These are phyloP conservation scores for Epizoanthus fatuus DNA, from an alignment of 92 coral and sea anemone species.

Conservation along the genomic window DNA sequence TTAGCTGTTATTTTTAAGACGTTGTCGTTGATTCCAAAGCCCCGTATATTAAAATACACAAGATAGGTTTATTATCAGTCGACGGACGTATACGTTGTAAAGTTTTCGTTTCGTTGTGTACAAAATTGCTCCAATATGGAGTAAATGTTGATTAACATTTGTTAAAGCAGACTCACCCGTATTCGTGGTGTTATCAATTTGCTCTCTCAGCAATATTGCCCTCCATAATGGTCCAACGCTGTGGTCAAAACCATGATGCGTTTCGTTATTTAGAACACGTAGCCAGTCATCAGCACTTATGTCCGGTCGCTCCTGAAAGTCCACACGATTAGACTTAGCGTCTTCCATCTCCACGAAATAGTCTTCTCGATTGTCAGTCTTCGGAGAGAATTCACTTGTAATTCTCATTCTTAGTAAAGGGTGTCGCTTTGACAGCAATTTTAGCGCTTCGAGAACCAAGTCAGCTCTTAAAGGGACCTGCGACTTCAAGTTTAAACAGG, in stretches of 20 bases:
- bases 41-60: too few relatives aligned
- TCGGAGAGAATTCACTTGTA: background rate
- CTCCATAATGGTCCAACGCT: slow-evolving; percentile 19
- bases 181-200: background rate
- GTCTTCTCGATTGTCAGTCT: background rate
- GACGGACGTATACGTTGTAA: too few relatives aligned
- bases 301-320: background rate
- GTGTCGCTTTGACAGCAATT: background rate
- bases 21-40: too few relatives aligned
- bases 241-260: background rate
- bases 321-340: slow-evolving; percentile 1
- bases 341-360: slow-evolving; percentile 7
- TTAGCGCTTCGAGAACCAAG: background rate
- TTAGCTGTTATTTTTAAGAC: too few relatives aligned
- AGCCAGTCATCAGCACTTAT: background rate
- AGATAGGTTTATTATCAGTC: too few relatives aligned
- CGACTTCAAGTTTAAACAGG: background rate
- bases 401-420: slow-evolving; percentile 13
- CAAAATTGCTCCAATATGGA: too few relatives aligned
- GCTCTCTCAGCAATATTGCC: background rate
- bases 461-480: background rate
- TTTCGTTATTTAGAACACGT: background rate
- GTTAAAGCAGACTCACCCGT: background rate
- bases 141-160: too few relatives aligned
- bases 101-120: too few relatives aligned